A percentile compares a stretch with the other conserved stretches of the same genome.
Conservation (phyloP, 2,113 vertebrate genomes). For the Piaya cayana region DNA sequence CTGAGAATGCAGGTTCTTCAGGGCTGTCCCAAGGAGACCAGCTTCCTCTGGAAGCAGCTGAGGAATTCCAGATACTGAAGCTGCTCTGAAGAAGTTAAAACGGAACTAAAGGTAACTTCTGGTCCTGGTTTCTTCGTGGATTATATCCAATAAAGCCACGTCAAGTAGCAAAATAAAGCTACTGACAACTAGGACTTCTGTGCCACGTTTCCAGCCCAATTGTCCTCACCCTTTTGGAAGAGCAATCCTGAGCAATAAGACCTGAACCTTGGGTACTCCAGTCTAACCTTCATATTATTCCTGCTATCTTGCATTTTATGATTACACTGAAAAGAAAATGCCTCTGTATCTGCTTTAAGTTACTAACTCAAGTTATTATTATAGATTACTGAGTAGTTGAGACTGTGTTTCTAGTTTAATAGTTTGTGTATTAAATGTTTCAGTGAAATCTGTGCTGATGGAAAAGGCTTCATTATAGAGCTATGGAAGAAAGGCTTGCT, state of each 20-base stretch:
- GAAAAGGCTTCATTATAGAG: conserved; percentile 65
- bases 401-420: neutral
- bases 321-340: neutral
- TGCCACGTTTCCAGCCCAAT: neutral
- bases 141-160: neutral
- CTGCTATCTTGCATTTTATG: neutral
- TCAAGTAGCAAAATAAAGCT: neutral
- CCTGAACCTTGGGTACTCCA: neutral
- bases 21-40: neutral
- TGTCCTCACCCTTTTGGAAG: neutral
- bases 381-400: neutral
- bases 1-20: neutral
- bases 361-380: neutral
- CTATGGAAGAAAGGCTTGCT: conserved; percentile 73
- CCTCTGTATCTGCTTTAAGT: neutral
- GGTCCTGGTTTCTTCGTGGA: neutral
- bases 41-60: neutral
- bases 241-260: neutral
- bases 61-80: neutral
- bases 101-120: neutral
- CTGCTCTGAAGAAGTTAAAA: neutral
- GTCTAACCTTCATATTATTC: neutral
- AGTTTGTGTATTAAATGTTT: neutral
- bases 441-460: conserved; percentile 67
- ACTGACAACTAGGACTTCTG: neutral